A percentile compares a stretch with the other conserved stretches of the same genome.
These are phyloP conservation scores for Microchirus variegatus DNA, from an alignment of 2,797 vertebrate genomes.

Conservation along the genomic window DNA sequence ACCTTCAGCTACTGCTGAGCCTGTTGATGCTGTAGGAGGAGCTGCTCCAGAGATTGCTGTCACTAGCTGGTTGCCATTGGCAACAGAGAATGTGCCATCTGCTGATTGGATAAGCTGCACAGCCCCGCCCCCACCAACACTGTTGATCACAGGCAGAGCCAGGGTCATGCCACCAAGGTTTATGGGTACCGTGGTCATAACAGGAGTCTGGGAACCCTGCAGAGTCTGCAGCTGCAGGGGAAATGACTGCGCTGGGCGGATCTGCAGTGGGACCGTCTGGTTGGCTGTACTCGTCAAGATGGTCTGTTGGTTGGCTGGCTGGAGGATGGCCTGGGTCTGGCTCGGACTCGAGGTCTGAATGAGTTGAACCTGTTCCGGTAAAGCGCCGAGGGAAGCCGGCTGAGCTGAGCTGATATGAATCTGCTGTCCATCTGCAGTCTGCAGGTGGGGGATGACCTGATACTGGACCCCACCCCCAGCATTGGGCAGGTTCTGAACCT, in stretches of 20 bases:
- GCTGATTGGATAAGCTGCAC: constrained; percentile 90
- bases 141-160: constrained; percentile 96
- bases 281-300: constrained; percentile 92
- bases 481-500: constrained; percentile 91
- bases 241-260: constrained; percentile 94
- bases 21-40: constrained; percentile 82
- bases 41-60: constrained; percentile 84
- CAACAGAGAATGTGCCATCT: constrained; percentile 89
- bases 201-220: constrained; percentile 91
- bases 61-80: constrained; percentile 91
- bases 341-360: constrained; percentile 89
- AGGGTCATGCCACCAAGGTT: constrained; percentile 97
- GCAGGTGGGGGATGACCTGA: constrained; percentile 97
- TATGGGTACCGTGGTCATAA: constrained; percentile 97
- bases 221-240: constrained; percentile 95
- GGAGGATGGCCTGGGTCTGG: constrained; percentile 88
- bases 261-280: constrained; percentile 95
- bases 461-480: constrained; percentile 92
- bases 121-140: constrained; percentile 85
- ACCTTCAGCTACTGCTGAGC: constrained; percentile 81
- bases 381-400: constrained; percentile 81
- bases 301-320: constrained; percentile 79
- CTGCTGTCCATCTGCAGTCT: constrained; percentile 95
- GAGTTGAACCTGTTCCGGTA: constrained; percentile 94
- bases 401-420: constrained; percentile 91